A percentile compares a stretch with the other conserved stretches of the same genome.
phyloP scores from a whole-genome alignment of 2,888 invertebrate species.

The Scelioninae gen. 1 region DNA sequence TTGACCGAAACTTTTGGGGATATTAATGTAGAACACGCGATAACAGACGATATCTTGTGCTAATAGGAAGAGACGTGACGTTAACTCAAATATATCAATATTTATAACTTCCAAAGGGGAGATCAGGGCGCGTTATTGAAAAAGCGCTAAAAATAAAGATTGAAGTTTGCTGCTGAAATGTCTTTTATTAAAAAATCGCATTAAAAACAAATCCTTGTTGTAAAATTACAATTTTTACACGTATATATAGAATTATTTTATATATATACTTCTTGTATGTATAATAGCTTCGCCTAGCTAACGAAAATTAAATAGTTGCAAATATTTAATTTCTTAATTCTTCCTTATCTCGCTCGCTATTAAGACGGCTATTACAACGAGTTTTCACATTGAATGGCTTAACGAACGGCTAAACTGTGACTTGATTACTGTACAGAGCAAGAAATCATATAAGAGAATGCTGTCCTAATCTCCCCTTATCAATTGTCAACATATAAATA shows the following conservation, averaged over 20 bases:
- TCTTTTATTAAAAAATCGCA: slow-evolving; percentile 66
- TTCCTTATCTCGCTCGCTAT: no score
- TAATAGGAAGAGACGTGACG: slow-evolving; percentile 1
- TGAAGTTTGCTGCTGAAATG: slow-evolving; percentile 44
- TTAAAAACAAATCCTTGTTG: slow-evolving; percentile 61
- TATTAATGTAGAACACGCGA: no score
- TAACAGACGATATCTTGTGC: no score
- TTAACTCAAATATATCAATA: slow-evolving; percentile 27
- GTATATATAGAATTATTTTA: slow-evolving; percentile 51
- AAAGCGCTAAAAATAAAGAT: slow-evolving; percentile 38
- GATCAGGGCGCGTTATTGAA: slow-evolving; percentile 42
- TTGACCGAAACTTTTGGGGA: no score
- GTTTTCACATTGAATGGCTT: no score
- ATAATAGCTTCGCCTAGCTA: slow-evolving; percentile 43
- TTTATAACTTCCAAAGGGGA: slow-evolving; percentile 43
- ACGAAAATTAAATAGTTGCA: slow-evolving; percentile 41
- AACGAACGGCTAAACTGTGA: no score
- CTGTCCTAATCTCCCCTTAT: slow-evolving; percentile 55
- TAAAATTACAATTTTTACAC: slow-evolving; percentile 64
- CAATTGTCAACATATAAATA: slow-evolving; percentile 43
- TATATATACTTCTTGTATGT: slow-evolving; percentile 44
- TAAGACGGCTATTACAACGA: no score
- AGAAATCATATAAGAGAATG: no score
- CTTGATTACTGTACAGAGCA: no score
- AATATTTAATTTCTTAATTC: no score